phyloP scores from a whole-genome alignment of 2,113 vertebrate genomes.

The Egretta garzetta region DNA sequence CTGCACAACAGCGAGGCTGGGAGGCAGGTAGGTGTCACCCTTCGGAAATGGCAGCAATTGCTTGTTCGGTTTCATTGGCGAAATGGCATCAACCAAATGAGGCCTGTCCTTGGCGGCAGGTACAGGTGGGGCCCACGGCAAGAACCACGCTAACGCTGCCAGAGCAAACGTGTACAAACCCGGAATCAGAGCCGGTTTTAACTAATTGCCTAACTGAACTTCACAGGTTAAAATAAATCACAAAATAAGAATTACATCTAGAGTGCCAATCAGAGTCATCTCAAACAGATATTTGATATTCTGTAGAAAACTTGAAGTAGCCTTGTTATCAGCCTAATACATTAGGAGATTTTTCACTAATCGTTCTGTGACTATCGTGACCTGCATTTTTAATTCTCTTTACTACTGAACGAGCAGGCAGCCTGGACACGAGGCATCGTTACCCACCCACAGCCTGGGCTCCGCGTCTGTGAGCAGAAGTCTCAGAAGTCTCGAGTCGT shows the following conservation, averaged over 20 bases:
- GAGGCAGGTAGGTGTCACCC: conserved; percentile 83
- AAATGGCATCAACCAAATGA: neutral
- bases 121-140: neutral
- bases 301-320: neutral
- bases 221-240: neutral
- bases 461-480: neutral
- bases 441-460: too few species aligned
- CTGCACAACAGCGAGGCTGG: conserved; percentile 94
- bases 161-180: neutral
- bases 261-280: neutral
- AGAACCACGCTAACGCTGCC: neutral
- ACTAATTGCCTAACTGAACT: neutral
- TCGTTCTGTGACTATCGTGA: neutral
- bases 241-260: neutral
- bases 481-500: neutral
- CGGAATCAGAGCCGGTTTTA: neutral
- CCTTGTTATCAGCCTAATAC: neutral
- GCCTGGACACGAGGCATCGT: neutral
- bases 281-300: neutral
- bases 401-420: neutral
- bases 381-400: neutral
- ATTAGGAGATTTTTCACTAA: neutral
- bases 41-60: neutral
- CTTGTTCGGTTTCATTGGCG: fast-evolving
- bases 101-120: neutral